Evolutionary conservation across 2,888 invertebrate genomes (phyloP), one percentile per base, ranked within the genome.

Genomic region (Tachina fera): DNA sequence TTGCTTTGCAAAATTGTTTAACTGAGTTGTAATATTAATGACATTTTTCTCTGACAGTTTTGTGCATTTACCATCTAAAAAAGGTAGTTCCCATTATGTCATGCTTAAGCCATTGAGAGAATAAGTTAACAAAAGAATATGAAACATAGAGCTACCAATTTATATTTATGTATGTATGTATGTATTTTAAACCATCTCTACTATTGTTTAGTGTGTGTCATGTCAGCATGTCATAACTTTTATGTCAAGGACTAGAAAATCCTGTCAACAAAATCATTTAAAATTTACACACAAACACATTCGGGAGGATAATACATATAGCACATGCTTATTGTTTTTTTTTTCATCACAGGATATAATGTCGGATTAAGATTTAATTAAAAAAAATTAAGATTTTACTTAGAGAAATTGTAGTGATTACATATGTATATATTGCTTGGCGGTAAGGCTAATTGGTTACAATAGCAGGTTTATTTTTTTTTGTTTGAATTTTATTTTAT

Each of bases 191-290:
- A 47, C 19, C 63, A 43, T 80, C 11, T 43, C 19, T n/a, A 51
- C 47, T 6, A 63, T 56, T 79, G 74, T 74, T 74, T 74, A 51
- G 61, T 61, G 53, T 74, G 49, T 72, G 71, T 58, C 79, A 79
- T 79, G 41, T 60, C 74, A 80, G 58, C 67, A 67, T 80, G 56
- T 70, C 82, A 71, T 75, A 82, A 75, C 70, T 82, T 81, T 68
- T 76, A 82, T 82, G 76, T 77, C 82, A 77, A 77, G 82, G 76
- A 83, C 82, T 71, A 56, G n/a, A 65, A 39, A 75, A 76, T 58
- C 53, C 63, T 81, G 63, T 82, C 82, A 71, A 58, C 76, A 77
- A 51, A 76, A 61, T 70, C 53, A 63, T 47, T 22, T 67, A 16
- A 58, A 49, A 74, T 22, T 43, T 13, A 51, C 6, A 45, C 41